Percentiles rank a stretch among this genome's conserved stretches.
Conservation (phyloP, 1,140 invertebrate species). For the Nephotettix cincticeps region DNA sequence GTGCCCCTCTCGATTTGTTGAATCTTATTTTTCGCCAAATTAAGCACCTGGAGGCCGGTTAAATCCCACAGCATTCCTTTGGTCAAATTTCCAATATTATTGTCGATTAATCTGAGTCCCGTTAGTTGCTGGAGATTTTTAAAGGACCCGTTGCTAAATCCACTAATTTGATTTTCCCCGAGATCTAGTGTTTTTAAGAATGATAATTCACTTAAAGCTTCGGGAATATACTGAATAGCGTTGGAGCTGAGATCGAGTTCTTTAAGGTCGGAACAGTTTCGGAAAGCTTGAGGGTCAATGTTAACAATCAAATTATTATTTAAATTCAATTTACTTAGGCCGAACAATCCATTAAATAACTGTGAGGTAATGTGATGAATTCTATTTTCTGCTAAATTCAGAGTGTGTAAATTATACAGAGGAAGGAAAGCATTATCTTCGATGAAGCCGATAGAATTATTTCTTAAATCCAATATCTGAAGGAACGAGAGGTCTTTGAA, state of each 20-base stretch:
- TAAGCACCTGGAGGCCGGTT: constrained; percentile 77
- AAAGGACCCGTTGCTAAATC: constrained; percentile 78
- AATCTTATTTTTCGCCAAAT: constrained; percentile 85
- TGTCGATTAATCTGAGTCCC: constrained; percentile 79
- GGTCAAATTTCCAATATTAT: constrained; percentile 81
- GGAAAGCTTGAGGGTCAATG: constrained; percentile 81
- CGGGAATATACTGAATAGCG: constrained; percentile 74
- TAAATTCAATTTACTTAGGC: constrained; percentile 77
- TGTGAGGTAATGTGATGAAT: constrained; percentile 76
- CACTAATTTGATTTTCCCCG: constrained; percentile 81
- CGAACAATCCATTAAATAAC: constrained; percentile 81
- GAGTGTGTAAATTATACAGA: constrained; percentile 80
- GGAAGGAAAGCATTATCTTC: constrained; percentile 84
- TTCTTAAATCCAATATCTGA: constrained; percentile 82
- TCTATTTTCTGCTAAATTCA: constrained; percentile 83
- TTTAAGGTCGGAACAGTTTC: constrained; percentile 87
- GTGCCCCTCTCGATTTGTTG: constrained; percentile 77
- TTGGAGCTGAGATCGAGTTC: constrained; percentile 88
- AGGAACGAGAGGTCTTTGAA: constrained; percentile 87
- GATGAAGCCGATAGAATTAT: constrained; percentile 84
- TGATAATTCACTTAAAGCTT: constrained; percentile 75
- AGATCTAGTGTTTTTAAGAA: constrained; percentile 84
- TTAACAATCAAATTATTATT: constrained; percentile 82
- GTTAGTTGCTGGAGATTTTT: constrained; percentile 81
- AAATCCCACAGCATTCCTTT: constrained; percentile 84